Evolutionary conservation across 30 jellyfish, hydroid and myxozoan genomes (phyloP), one percentile per base, ranked within the genome.

Genomic region (Morbakka virulenta): DNA sequence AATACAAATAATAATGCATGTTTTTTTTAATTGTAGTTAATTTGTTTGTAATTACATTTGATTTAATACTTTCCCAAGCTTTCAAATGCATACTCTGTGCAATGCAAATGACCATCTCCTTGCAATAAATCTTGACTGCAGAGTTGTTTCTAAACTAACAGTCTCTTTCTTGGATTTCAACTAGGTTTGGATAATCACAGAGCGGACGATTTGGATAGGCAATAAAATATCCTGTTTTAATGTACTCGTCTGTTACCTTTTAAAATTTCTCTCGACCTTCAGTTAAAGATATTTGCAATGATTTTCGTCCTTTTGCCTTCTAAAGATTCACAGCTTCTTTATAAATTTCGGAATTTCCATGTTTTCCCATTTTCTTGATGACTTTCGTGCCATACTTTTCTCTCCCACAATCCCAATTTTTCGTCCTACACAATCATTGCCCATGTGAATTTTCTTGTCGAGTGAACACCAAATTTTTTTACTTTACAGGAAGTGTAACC

Each of bases 361-460:
- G 74, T 0, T 63, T 63, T 0, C 26, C 74, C 2, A 63, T n/a
- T n/a, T 0, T 0, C 57, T 63, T 63, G 0, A 63, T 50, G 3
- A 25, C n/a, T n/a, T n/a, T n/a, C n/a, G n/a, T n/a, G n/a, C n/a
- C n/a, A n/a, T n/a, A n/a, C n/a, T n/a, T n/a, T 21, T 63, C 74
- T 63, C 74, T 63, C 74, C 41, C 30, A 21, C 74, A 25, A n/a
- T 50, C 30, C 74, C 57, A 21, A n/a, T 23, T 63, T 63, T 27
- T 4, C 74, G 30, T 63, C 30, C 74, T 4, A 31, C 28, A 41
- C 74, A n/a, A 11, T 63, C 74, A 21, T 21, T 63, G 74, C 50
- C 74, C 3, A 63, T 4, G 74, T 63, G 74, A 63, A 63, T 63
- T 25, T 50, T 63, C 57, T 63, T 63, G 71, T 63, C 74, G 74